These are phyloP conservation scores for Ethmia dodecea DNA, from an alignment of 2,888 invertebrate genomes.

Conservation along the genomic window DNA sequence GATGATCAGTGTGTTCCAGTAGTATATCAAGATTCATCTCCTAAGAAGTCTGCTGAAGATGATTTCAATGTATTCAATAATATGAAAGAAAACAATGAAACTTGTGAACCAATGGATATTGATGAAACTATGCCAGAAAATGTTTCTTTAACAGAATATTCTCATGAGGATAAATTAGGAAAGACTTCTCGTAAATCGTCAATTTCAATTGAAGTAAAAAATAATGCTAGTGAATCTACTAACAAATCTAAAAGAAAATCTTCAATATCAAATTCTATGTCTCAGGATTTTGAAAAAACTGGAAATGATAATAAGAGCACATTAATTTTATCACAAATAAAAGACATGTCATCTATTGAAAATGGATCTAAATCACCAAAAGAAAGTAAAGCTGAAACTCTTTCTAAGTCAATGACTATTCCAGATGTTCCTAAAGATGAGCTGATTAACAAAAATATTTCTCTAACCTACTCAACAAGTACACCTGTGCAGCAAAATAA, in stretches of 20 bases:
- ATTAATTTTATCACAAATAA: slow-evolving; percentile 50
- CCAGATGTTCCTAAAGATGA: slow-evolving; percentile 28
- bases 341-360: slow-evolving; percentile 41
- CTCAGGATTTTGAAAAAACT: slow-evolving; percentile 30
- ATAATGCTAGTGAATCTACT: slow-evolving; percentile 16
- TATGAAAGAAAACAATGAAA: slow-evolving; percentile 23
- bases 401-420: slow-evolving; percentile 37
- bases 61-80: slow-evolving; percentile 7
- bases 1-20: slow-evolving; percentile 63
- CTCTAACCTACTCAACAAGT: slow-evolving; percentile 48
- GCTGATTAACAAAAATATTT: slow-evolving; percentile 9
- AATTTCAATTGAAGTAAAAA: slow-evolving; percentile 1
- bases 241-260: slow-evolving; percentile 33
- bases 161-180: slow-evolving; percentile 13
- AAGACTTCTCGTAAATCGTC: slow-evolving; percentile 4
- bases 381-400: too few relatives aligned
- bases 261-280: slow-evolving; percentile 24
- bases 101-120: slow-evolving; percentile 67
- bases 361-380: slow-evolving; percentile 30
- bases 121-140: slow-evolving; percentile 59
- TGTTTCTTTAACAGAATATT: slow-evolving; percentile 31
- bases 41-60: neutral
- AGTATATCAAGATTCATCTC: slow-evolving; percentile 13
- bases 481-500: slow-evolving; percentile 61
- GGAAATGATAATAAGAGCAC: slow-evolving; percentile 49